Percentiles rank a stretch among this genome's conserved stretches.
Conservation (phyloP, 1,140 invertebrate genomes). For the Caenorhabditis briggsae region DNA sequence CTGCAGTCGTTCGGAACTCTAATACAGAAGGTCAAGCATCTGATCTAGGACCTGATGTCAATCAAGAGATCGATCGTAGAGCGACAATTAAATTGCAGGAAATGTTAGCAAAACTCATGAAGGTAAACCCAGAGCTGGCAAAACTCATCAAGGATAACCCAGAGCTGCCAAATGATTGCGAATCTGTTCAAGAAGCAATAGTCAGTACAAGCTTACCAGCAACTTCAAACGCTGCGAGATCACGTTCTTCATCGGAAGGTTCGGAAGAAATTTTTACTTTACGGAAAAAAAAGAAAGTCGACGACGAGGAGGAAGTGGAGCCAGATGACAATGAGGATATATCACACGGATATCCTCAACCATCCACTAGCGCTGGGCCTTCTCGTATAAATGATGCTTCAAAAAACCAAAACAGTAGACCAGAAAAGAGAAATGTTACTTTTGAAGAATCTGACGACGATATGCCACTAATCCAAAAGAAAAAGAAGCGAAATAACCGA, state of each 20-base stretch:
- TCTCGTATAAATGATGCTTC: no score
- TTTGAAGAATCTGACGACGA: neutral
- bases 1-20: no score
- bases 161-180: neutral
- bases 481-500: no score
- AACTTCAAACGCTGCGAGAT: no score
- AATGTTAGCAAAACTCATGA: no score
- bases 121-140: neutral
- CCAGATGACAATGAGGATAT: neutral
- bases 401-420: neutral
- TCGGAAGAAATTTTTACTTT: neutral
- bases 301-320: neutral
- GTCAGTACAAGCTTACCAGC: slow-evolving; percentile 3
- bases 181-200: neutral
- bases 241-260: neutral
- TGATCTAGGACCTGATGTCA: no score
- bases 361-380: neutral
- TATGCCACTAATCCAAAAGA: neutral
- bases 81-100: no score
- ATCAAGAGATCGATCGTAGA: no score
- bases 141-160: no score
- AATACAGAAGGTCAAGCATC: no score
- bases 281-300: neutral
- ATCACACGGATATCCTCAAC: no score
- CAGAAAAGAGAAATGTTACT: neutral